These are phyloP conservation scores for Cyanistes caeruleus DNA, from an alignment of 2,113 vertebrate species.

Conservation along the genomic window DNA sequence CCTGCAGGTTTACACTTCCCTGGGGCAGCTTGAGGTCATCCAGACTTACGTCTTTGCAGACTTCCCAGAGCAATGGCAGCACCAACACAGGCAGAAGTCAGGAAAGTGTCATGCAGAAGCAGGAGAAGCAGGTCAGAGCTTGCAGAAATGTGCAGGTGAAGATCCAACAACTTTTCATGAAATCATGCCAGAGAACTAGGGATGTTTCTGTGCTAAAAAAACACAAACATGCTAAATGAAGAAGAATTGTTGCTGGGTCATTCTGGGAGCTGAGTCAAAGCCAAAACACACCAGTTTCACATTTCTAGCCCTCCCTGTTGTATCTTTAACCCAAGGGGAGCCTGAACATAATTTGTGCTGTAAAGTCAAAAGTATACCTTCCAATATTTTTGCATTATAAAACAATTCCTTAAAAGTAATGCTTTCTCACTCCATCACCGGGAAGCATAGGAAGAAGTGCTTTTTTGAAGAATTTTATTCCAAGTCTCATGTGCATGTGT, in stretches of 20 bases:
- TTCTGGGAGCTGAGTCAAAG: not conserved
- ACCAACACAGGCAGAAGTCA: not conserved
- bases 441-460: not conserved
- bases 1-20: not conserved
- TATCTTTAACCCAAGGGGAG: not conserved
- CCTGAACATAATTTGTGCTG: not conserved
- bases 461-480: not conserved
- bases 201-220: not conserved
- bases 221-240: not conserved
- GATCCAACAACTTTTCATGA: not conserved
- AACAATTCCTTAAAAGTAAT: not conserved
- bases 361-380: not conserved
- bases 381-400: not conserved
- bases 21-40: not conserved
- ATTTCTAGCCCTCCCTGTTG: not conserved
- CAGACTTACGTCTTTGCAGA: not conserved
- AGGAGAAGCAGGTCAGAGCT: not conserved
- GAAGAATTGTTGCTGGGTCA: not conserved
- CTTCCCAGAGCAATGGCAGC: not conserved
- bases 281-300: not conserved
- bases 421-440: not conserved
- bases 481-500: not conserved
- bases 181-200: not conserved
- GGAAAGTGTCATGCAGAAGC: not conserved
- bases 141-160: not conserved